Conservation (phyloP, 2,113 vertebrate genomes). For the Semnornis frantzii region DNA sequence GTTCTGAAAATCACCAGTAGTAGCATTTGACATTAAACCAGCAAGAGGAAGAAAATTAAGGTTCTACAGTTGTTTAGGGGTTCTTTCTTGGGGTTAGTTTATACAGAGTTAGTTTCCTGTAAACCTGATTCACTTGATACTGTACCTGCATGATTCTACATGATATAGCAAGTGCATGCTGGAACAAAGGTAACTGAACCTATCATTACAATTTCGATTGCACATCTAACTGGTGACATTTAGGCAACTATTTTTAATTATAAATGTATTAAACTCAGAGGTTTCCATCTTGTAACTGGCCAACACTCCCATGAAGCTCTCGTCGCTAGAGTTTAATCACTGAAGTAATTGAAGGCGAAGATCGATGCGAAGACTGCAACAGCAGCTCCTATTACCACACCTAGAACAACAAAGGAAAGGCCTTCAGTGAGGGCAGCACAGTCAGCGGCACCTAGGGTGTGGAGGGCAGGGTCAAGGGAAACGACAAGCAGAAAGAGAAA, state of each 20-base stretch:
- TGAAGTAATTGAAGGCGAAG: conserved; percentile 81
- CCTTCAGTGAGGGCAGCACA: not conserved
- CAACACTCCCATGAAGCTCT: not conserved
- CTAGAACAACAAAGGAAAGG: conserved; percentile 67
- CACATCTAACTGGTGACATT: not conserved
- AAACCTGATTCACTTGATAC: conserved; percentile 23
- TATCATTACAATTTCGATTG: conserved; percentile 20
- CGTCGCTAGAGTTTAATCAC: conserved; percentile 63
- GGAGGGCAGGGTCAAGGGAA: not conserved
- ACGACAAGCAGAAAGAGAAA: not conserved
- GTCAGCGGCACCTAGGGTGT: not conserved
- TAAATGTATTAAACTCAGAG: not conserved
- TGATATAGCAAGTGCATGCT: not conserved
- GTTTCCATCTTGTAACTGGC: not conserved
- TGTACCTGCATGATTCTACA: not conserved
- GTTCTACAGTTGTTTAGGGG: not conserved
- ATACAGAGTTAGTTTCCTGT: not conserved
- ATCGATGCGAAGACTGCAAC: conserved; percentile 71
- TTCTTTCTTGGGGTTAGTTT: not conserved
- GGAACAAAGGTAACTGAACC: conserved; percentile 53
- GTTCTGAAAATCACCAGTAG: not conserved
- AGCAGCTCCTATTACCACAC: conserved; percentile 70
- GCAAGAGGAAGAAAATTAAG: not conserved
- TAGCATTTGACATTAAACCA: not conserved
- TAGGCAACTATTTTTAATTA: conserved; percentile 26